Percentiles rank a stretch among this genome's conserved stretches.
Evolutionary conservation across 2,797 vertebrate genomes (phyloP).

Genomic region (Myotis findleyi): DNA sequence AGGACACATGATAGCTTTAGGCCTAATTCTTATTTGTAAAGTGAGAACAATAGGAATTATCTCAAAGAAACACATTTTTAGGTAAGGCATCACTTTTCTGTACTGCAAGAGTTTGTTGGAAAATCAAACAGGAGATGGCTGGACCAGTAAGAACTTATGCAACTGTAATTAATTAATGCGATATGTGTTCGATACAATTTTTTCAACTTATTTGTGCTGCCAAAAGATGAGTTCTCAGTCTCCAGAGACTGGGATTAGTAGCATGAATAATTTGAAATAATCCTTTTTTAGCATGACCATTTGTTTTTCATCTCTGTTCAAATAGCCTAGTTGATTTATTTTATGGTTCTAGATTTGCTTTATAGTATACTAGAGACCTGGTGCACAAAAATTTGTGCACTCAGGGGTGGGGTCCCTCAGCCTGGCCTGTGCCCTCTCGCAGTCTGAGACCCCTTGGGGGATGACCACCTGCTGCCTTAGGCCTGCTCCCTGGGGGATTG

Average conservation of each 20-base stretch:
- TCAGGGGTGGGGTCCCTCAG: too few relatives aligned
- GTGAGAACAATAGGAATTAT: not conserved
- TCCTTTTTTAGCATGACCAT: slow-evolving; percentile 51
- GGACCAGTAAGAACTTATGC: slow-evolving; percentile 31
- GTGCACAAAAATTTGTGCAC: too few relatives aligned
- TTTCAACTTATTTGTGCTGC: slow-evolving; percentile 60
- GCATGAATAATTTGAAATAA: slow-evolving; percentile 59
- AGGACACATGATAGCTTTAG: not conserved
- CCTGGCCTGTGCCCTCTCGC: too few relatives aligned
- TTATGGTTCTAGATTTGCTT: slow-evolving; percentile 35
- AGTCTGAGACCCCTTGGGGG: too few relatives aligned
- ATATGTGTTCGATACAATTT: slow-evolving; percentile 51
- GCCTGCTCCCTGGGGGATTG: too few relatives aligned
- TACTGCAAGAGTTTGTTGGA: not conserved
- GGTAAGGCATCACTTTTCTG: slow-evolving; percentile 22
- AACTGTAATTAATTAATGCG: slow-evolving; percentile 76
- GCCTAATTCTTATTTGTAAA: slow-evolving; percentile 46
- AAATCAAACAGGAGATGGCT: slow-evolving; percentile 36
- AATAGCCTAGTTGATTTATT: slow-evolving; percentile 55
- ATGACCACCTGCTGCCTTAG: too few relatives aligned
- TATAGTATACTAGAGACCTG: not conserved
- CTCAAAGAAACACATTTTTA: not conserved
- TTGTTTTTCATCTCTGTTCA: slow-evolving; percentile 72
- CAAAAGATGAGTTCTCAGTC: slow-evolving; percentile 75
- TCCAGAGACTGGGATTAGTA: slow-evolving; percentile 65